Evolutionary conservation across 2,113 vertebrate genomes (phyloP), one percentile per base, ranked within the genome.

Genomic region (Caretta caretta): DNA sequence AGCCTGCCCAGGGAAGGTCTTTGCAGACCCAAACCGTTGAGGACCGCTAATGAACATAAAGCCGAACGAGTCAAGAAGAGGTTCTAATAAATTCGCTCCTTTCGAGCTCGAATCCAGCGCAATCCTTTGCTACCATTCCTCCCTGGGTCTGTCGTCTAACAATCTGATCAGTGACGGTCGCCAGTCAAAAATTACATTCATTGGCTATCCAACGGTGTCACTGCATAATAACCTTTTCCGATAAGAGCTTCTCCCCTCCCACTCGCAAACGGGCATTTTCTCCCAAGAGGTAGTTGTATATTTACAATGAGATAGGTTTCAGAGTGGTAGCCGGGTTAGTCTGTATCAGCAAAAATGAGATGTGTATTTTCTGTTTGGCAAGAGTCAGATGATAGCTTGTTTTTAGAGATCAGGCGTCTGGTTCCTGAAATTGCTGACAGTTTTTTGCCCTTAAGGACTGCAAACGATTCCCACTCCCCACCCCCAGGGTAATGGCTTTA

Each of bases 381-480:
- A 93, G 80, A 84, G 49, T 29, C 80, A 86, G 87, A 35, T 83
- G 85, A 83, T 62, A 86, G 90, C n/a, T 22, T 19, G 8, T 5
- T 83, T 83, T 10, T 83, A 80, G 89, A 83, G 78, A 96, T 90
- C 93, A 90, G 89, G 93, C 87, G 89, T 84, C 92, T 95, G 72
- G 51, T 81, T 7, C 72, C 89, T 84, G 83, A 82, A 93, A 87
- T 53, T 94, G n/a, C 78, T 80, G 90, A 79, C 72, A 82, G 90
- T 88, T 97, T 93, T 93, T 80, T 54, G 20, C 94, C 95, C 92
- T 91, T 72, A 84, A 97, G 96, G 93, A 82, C 9, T 14, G 87
- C 93, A 96, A 95, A 42, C 5, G 42, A 42, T 42, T 42, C 42
- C 5, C 42, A 42, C 42, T 42, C 42, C 42, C 42, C 42, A 42